phyloP scores from a whole-genome alignment of 1,140 invertebrate species.

The Watersipora subatra region DNA sequence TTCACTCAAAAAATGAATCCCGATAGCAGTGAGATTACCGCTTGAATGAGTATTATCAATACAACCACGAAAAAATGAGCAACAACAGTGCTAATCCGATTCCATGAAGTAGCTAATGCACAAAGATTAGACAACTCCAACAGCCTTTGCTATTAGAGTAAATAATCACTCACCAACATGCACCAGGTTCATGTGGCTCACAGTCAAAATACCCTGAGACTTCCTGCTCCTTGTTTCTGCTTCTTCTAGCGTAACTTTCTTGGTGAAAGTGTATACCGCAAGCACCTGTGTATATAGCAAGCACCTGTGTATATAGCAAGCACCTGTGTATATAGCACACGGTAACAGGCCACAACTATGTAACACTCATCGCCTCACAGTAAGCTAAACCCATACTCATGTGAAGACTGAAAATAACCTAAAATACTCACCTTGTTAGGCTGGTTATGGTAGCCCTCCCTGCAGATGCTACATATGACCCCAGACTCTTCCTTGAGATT shows the following conservation, averaged over 20 bases:
- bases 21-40: too few relatives aligned
- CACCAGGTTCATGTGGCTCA: slow-evolving; percentile 95
- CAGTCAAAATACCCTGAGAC: slow-evolving; percentile 63
- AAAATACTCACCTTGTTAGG: slow-evolving; percentile 31
- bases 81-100: too few relatives aligned
- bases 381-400: too few relatives aligned
- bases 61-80: too few relatives aligned
- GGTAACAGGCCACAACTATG: background rate
- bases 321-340: slow-evolving; percentile 20
- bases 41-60: too few relatives aligned
- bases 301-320: slow-evolving; percentile 42
- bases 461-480: slow-evolving; percentile 91
- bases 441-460: slow-evolving; percentile 85
- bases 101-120: too few relatives aligned
- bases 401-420: too few relatives aligned
- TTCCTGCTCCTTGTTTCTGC: slow-evolving; percentile 64
- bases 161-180: slow-evolving; percentile 74
- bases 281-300: slow-evolving; percentile 46
- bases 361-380: background rate
- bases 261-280: slow-evolving; percentile 92
- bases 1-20: too few relatives aligned
- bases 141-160: too few relatives aligned
- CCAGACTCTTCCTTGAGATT: slow-evolving; percentile 88
- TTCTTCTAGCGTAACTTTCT: slow-evolving; percentile 85
- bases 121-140: too few relatives aligned